Conservation (phyloP, 2,113 vertebrate species). For the Alexandromys fortis region DNA sequence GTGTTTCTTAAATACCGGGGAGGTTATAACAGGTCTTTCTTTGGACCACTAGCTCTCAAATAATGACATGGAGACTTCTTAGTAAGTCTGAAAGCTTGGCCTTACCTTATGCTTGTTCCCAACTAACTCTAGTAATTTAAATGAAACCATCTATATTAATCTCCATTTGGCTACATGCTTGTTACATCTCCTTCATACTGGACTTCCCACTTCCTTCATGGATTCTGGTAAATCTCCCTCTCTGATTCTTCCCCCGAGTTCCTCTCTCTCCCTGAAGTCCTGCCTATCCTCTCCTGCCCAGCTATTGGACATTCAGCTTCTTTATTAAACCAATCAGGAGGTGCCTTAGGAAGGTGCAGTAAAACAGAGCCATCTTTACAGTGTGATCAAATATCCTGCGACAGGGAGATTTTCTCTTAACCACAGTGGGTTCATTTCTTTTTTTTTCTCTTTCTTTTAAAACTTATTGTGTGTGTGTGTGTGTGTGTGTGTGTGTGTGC, state of each 20-base stretch:
- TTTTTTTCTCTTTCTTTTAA: background rate
- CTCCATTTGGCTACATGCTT: background rate
- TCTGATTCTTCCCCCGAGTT: too few relatives aligned
- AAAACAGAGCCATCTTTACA: background rate
- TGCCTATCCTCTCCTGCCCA: background rate
- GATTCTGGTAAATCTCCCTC: background rate
- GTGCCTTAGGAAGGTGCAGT: background rate
- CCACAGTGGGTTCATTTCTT: background rate
- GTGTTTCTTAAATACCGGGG: conserved; percentile 4
- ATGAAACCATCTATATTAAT: background rate
- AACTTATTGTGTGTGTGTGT: too few relatives aligned
- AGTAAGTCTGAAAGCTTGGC: background rate
- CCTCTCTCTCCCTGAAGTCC: background rate
- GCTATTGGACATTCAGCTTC: background rate
- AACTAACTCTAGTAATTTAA: background rate
- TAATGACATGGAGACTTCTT: too few relatives aligned
- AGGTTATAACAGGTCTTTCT: background rate
- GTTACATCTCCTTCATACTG: background rate
- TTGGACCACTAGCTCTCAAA: background rate
- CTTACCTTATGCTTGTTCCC: background rate
- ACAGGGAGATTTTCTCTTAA: background rate
- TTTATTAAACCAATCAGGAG: background rate
- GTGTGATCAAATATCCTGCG: background rate
- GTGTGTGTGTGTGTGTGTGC: too few relatives aligned
- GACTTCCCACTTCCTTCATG: background rate